Conservation (phyloP, 2,113 vertebrate genomes). For the Onychostruthus taczanowskii region DNA sequence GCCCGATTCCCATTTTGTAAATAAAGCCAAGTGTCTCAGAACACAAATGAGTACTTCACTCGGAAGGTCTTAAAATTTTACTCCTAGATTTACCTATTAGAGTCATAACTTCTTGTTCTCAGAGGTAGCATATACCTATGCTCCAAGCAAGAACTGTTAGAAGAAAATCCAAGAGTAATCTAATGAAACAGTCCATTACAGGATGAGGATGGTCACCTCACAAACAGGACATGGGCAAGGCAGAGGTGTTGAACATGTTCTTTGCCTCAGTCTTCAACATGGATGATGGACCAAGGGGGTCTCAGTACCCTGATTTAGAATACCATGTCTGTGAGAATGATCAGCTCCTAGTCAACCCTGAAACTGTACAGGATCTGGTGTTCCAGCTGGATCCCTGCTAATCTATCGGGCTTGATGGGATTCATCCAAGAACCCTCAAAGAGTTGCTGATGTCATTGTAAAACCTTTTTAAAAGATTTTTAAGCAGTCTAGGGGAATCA, state of each 20-base stretch:
- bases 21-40: background rate
- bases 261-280: background rate
- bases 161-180: background rate
- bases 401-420: background rate
- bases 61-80: background rate
- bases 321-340: background rate
- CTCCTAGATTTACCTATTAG: background rate
- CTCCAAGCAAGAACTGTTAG: background rate
- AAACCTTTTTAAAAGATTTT: background rate
- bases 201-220: background rate
- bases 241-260: background rate
- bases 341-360: background rate
- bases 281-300: background rate
- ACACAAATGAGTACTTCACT: background rate
- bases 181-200: background rate
- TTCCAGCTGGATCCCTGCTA: background rate
- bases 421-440: background rate
- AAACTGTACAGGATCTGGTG: background rate
- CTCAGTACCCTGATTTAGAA: background rate
- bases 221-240: background rate
- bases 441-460: background rate
- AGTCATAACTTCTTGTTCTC: background rate
- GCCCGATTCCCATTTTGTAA: background rate
- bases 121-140: background rate
- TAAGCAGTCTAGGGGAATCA: background rate